Percentiles rank a stretch among this genome's conserved stretches.
These are phyloP conservation scores for Heteromyza rotundicornis DNA, from an alignment of 2,888 invertebrate species.

Conservation along the genomic window DNA sequence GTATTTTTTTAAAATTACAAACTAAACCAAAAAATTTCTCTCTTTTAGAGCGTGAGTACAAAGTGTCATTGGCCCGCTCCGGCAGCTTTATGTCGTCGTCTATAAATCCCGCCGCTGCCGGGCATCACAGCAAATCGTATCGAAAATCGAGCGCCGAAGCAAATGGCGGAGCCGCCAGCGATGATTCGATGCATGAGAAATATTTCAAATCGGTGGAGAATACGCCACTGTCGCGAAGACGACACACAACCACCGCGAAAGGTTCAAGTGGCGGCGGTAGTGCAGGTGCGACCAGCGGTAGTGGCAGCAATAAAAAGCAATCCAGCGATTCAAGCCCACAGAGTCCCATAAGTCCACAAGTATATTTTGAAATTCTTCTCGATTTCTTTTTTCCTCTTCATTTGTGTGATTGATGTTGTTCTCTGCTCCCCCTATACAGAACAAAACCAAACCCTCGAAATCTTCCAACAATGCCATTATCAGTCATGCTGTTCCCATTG, in stretches of 20 bases:
- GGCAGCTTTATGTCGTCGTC: slow-evolving; percentile 62
- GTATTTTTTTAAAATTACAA: background rate
- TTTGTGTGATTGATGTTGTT: too few species aligned
- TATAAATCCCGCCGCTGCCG: slow-evolving; percentile 52
- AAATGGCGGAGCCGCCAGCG: slow-evolving; percentile 67
- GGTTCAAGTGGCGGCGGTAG: slow-evolving; percentile 38
- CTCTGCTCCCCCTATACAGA: too few species aligned
- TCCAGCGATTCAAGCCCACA: slow-evolving; percentile 71
- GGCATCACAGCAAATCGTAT: slow-evolving; percentile 55
- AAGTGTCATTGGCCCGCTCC: slow-evolving; percentile 57
- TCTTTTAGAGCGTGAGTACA: slow-evolving; percentile 43
- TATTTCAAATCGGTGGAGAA: slow-evolving; percentile 77
- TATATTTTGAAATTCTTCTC: slow-evolving; percentile 17
- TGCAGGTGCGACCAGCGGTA: slow-evolving; percentile 47
- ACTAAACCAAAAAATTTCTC: background rate
- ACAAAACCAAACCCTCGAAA: slow-evolving; percentile 28
- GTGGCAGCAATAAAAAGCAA: slow-evolving; percentile 54
- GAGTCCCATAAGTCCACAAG: slow-evolving; percentile 68
- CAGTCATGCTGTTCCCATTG: slow-evolving; percentile 27
- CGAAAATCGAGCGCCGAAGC: slow-evolving; percentile 55
- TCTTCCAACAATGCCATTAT: slow-evolving; percentile 23
- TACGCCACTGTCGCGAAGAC: slow-evolving; percentile 69
- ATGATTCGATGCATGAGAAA: slow-evolving; percentile 83
- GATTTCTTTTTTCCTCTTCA: too few species aligned
- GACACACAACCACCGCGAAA: slow-evolving; percentile 55